Base-by-base conservation (phyloP, 2,113 vertebrate species). In the Myrmecobius fasciatus region DNA sequence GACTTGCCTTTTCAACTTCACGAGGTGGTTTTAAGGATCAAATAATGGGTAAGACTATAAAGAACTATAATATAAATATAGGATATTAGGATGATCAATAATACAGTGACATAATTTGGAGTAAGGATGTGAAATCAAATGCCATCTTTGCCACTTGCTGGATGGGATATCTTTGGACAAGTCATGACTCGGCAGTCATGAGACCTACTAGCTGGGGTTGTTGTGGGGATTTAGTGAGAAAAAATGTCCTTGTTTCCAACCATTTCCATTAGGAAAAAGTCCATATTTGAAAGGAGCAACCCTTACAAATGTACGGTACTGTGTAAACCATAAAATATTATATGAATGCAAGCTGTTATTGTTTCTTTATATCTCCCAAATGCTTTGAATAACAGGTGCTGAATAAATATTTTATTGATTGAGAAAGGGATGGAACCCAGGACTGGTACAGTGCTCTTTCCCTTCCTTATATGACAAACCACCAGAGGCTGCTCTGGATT, bases 181-280 rank as follows among this genome's bases (percentile, higher is more conserved):
- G 9, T 31, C 26, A 31, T 11, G 60, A 67, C 60, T 67, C 56
- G 3, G 28, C 3, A 31, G 60, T 5, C 31, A 67, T 31, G 36
- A 17, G 60, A 67, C 31, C 12, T 67, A 67, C 12, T 67, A 12
- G n/a, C 36, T 83, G n/a, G 36, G 67, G 67, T 17, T 83, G 0
- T 75, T n/a, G 60, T 36, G 60, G 31, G 14, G 60, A 43, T 5
- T 83, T 36, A 83, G 22, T 20, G 67, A 83, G 36, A 83, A 83
- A 83, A 83, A 83, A 83, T 17, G 1, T 43, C 67, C 36, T 83
- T 83, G 7, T 83, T n/a, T n/a, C 67, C 22, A 43, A n/a, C 67
- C n/a, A n/a, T 83, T 94, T 93, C 93, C 52, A 0, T 92, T 92
- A 49, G 49, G 91, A 52, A 67, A 92, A 92, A 94, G 67, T 8